These are phyloP conservation scores for Diarsia dahlii DNA, from an alignment of 2,888 invertebrate species.

Conservation along the genomic window DNA sequence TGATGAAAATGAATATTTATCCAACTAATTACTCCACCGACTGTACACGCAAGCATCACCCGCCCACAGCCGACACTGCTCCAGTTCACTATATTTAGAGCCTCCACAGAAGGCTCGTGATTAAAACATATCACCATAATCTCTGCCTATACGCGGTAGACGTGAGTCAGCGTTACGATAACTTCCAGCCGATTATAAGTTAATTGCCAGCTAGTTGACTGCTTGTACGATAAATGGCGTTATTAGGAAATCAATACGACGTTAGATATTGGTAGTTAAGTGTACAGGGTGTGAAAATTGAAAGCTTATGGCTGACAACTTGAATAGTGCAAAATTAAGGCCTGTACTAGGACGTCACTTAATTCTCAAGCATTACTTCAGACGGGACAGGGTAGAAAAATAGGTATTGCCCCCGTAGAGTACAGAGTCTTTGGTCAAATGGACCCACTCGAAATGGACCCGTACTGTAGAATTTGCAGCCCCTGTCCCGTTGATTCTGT, in stretches of 20 bases:
- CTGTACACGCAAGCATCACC: conserved; percentile 50
- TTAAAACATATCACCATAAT: conserved; percentile 62
- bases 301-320: too few species aligned
- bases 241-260: conserved; percentile 46
- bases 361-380: too few species aligned
- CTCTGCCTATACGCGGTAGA: conserved; percentile 47
- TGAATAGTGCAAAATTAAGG: too few species aligned
- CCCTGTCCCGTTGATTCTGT: too few species aligned
- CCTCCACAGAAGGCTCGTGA: conserved; percentile 66
- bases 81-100: conserved; percentile 73
- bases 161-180: conserved; percentile 53
- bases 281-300: conserved; percentile 2
- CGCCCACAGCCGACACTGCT: conserved; percentile 72
- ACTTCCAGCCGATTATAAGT: conserved; percentile 51
- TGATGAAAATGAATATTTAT: background rate
- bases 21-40: conserved; percentile 34
- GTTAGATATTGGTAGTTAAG: conserved; percentile 4
- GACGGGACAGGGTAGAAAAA: too few species aligned
- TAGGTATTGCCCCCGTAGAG: too few species aligned
- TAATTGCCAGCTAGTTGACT: conserved; percentile 46
- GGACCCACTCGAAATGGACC: too few species aligned
- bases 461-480: too few species aligned
- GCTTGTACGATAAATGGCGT: conserved; percentile 12
- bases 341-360: too few species aligned
- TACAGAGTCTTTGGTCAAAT: too few species aligned